Evolutionary conservation across 2,797 vertebrate genomes (phyloP).

Genomic region (Enteromius unitaeniatus): DNA sequence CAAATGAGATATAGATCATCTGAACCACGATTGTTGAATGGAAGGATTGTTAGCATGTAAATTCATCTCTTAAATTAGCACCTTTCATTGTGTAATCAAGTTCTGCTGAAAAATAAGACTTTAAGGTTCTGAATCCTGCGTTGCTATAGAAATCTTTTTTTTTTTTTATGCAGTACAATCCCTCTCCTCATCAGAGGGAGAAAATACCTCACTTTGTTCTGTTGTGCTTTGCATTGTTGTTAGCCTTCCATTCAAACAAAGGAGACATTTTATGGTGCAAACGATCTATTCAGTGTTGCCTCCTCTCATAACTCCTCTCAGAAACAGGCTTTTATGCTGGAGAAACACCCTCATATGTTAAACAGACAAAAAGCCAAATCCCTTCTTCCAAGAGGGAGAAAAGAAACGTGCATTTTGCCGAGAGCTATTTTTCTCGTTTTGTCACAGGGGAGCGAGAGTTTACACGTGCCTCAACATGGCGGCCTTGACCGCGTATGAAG

Average conservation of each 20-base stretch:
- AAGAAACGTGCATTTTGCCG: slow-evolving; percentile 51
- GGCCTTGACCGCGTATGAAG: slow-evolving; percentile 55
- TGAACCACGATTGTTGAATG: slow-evolving; percentile 44
- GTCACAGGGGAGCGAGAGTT: slow-evolving; percentile 59
- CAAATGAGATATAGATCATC: slow-evolving; percentile 33
- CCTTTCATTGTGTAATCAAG: slow-evolving; percentile 53
- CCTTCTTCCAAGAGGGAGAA: slow-evolving; percentile 27
- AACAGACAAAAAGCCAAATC: slow-evolving; percentile 56
- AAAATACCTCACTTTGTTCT: slow-evolving; percentile 64
- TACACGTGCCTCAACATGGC: slow-evolving; percentile 60
- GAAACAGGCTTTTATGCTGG: slow-evolving; percentile 55
- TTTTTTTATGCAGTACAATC: slow-evolving; percentile 48
- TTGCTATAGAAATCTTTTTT: slow-evolving; percentile 56
- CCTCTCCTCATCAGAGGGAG: slow-evolving; percentile 49
- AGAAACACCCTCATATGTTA: slow-evolving; percentile 59
- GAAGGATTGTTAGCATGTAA: slow-evolving; percentile 48
- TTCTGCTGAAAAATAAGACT: slow-evolving; percentile 57
- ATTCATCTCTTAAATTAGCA: slow-evolving; percentile 53
- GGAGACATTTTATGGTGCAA: slow-evolving; percentile 62
- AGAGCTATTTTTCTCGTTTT: slow-evolving; percentile 52
- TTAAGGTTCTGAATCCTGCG: slow-evolving; percentile 49
- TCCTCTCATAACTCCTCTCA: slow-evolving; percentile 55
- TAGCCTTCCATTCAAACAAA: slow-evolving; percentile 63
- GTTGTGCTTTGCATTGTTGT: slow-evolving; percentile 62
- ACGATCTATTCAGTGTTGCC: slow-evolving; percentile 59